These are phyloP conservation scores for Drosophila algonquin DNA, from an alignment of 2,888 invertebrate genomes.

Conservation along the genomic window DNA sequence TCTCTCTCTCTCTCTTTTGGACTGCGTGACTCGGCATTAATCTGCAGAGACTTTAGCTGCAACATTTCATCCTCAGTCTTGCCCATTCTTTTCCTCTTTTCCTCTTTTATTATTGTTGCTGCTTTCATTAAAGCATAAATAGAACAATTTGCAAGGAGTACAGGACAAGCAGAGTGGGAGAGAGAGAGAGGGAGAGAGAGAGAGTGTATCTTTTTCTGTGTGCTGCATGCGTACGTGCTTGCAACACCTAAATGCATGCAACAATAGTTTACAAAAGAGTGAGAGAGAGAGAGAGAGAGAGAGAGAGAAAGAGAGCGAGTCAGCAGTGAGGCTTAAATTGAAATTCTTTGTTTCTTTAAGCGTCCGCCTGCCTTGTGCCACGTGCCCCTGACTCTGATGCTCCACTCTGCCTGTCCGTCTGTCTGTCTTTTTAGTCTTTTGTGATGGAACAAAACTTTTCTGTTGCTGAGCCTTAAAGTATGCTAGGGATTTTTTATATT, in stretches of 20 bases:
- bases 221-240: constrained; percentile 63
- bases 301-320: constrained; percentile 12
- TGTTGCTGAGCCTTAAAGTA: constrained; percentile 52
- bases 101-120: constrained; percentile 2
- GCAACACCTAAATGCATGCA: constrained; percentile 73
- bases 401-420: constrained; percentile 3
- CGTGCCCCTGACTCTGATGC: not conserved
- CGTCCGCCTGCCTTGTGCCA: constrained; percentile 7
- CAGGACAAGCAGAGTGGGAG: not conserved
- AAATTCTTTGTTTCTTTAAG: constrained; percentile 52
- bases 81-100: not conserved
- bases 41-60: constrained; percentile 54
- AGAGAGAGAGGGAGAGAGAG: not conserved
- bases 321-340: constrained; percentile 38
- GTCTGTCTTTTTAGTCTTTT: not conserved
- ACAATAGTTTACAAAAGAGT: constrained; percentile 46
- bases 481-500: constrained; percentile 59
- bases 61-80: not conserved
- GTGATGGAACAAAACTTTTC: constrained; percentile 38
- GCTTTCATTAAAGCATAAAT: constrained; percentile 56
- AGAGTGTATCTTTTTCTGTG: constrained; percentile 14
- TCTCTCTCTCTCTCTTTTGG: constrained; percentile 7
- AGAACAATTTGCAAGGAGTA: constrained; percentile 19
- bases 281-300: constrained; percentile 7
- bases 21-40: constrained; percentile 62